Percentiles rank a stretch among this genome's conserved stretches.
Evolutionary conservation across 2,888 invertebrate species (phyloP).

Genomic region (Mantis religiosa): DNA sequence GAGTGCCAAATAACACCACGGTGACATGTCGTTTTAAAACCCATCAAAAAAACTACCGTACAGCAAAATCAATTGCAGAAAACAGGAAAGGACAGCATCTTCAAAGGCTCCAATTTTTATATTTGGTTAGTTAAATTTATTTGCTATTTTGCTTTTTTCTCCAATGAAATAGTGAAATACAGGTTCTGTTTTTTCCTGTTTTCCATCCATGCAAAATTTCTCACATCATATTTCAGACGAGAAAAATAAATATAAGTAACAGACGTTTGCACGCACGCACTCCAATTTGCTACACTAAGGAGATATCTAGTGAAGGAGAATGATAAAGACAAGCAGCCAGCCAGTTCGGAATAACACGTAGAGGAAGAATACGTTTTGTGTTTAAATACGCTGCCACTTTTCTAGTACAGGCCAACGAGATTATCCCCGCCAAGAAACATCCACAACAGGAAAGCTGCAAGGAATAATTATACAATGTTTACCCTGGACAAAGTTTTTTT

Average conservation of each 20-base stretch:
- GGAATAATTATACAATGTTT: constrained; percentile 33
- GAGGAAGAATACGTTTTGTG: constrained; percentile 33
- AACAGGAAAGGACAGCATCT: constrained; percentile 21
- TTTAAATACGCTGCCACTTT: constrained; percentile 31
- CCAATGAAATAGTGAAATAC: neutral
- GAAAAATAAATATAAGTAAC: constrained; percentile 29
- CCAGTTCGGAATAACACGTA: constrained; percentile 33
- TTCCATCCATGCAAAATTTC: constrained; percentile 27
- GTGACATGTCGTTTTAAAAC: constrained; percentile 29
- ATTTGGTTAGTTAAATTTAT: neutral
- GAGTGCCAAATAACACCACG: constrained; percentile 30
- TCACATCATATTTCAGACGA: constrained; percentile 29
- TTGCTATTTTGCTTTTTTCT: neutral
- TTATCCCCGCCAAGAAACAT: constrained; percentile 32
- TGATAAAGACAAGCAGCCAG: constrained; percentile 33
- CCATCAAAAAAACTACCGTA: constrained; percentile 29
- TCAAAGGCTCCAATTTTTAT: neutral
- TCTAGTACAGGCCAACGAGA: constrained; percentile 33
- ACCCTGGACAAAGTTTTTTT: constrained; percentile 31
- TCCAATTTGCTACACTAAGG: constrained; percentile 33
- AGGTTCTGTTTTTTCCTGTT: constrained; percentile 17
- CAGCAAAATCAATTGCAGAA: constrained; percentile 29
- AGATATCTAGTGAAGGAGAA: constrained; percentile 32
- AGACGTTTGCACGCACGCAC: constrained; percentile 32
- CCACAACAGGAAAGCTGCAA: constrained; percentile 34